Evolutionary conservation across 2,888 invertebrate species (phyloP), one percentile per base, ranked within the genome.

Genomic region (Mesorhabditis sp.): DNA sequence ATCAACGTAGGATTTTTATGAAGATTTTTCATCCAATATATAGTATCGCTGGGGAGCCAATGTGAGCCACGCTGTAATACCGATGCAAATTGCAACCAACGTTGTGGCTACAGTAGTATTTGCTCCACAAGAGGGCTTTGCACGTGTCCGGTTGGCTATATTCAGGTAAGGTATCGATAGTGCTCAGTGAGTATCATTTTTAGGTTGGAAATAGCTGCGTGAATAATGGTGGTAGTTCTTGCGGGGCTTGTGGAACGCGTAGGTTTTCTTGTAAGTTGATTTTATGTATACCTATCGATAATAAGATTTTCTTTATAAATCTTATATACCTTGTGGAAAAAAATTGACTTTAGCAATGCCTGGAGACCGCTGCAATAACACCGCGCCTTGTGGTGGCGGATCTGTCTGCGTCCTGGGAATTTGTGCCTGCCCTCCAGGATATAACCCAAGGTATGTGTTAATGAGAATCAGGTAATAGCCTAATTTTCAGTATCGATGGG

Each of bases 401-500:
- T 80, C 83, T 4, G 73, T 76, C 0, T 86, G 86, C 69, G 62
- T 81, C 4, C 72, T 83, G 15, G 81, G 81, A 42, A 72, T 80
- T 1, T 86, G 85, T 65, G 66, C 71, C n/a, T 86, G 86, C 72
- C 83, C 83, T 28, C 62, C 72, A 41, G 83, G 82, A 28, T 83
- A 80, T 67, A 69, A 74, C 4, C 80, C 81, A 41, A 83, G 76
- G 79, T 77, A 65, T 41, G 41, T n/a, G 44, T 43, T 42, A 67
- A n/a, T 42, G n/a, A 62, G 45, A 50, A 50, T 13, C n/a, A 50
- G 58, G 7, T 50, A 50, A 50, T 50, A 50, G n/a, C 7, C 10
- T 42, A 15, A 67, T 43, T 66, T 74, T 45, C 45, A 79, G 79
- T 58, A 69, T 70, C 28, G 78, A 79, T 67, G 70, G 76, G n/a